phyloP scores from a whole-genome alignment of 2,113 vertebrate species.

The Psilopsiagon aurifrons region DNA sequence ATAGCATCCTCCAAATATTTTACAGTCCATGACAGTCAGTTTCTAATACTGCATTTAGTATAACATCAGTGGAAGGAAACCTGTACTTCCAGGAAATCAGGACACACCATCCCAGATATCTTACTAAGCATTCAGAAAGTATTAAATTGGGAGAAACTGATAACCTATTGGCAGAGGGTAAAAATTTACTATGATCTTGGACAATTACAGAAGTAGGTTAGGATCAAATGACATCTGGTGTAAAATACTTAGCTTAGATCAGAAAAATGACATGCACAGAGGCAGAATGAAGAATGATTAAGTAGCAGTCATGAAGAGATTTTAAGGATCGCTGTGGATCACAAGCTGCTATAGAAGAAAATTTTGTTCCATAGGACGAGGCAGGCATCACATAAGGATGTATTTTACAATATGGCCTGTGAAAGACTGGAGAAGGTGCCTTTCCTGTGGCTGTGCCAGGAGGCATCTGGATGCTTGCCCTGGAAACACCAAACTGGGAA shows the following conservation, averaged over 20 bases:
- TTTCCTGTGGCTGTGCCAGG: neutral
- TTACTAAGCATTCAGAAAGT: neutral
- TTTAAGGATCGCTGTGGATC: neutral
- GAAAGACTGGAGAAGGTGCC: neutral
- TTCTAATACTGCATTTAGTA: neutral
- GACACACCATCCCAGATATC: neutral
- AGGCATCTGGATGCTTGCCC: neutral
- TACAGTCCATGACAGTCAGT: neutral
- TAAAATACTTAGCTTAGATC: neutral
- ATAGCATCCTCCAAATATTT: neutral
- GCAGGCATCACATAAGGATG: neutral
- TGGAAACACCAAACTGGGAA: neutral
- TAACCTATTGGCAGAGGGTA: neutral
- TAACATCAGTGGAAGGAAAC: neutral
- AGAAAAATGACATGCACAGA: neutral
- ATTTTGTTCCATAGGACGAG: neutral
- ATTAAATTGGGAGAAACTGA: neutral
- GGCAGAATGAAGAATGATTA: neutral
- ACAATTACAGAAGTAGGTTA: neutral
- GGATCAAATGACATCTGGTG: neutral
- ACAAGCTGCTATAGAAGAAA: neutral
- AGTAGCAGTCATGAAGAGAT: neutral
- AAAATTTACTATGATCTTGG: neutral
- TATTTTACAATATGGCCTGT: neutral
- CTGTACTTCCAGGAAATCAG: neutral